Evolutionary conservation across 1,140 invertebrate genomes (phyloP).

Genomic region (Platyscapa corneri): DNA sequence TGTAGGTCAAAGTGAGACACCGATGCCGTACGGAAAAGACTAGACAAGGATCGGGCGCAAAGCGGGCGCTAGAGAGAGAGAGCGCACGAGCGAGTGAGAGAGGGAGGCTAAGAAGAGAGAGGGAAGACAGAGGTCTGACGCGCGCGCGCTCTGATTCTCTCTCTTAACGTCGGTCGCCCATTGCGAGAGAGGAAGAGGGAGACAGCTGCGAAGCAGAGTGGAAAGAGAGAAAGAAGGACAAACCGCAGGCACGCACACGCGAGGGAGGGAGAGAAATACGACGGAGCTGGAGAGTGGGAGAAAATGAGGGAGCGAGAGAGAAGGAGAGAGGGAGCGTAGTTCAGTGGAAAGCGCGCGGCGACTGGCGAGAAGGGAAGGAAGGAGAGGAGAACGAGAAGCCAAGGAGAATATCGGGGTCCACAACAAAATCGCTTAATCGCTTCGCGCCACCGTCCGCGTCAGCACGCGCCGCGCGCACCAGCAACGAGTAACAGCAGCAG

Average conservation of each 20-base stretch:
- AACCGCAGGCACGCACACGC: slow-evolving; percentile 57
- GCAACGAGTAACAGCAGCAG: not conserved
- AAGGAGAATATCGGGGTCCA: slow-evolving; percentile 74
- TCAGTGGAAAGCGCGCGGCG: slow-evolving; percentile 68
- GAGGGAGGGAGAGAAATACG: slow-evolving; percentile 58
- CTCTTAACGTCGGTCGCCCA: slow-evolving; percentile 60
- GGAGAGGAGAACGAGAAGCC: slow-evolving; percentile 58
- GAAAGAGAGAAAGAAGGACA: slow-evolving; percentile 42
- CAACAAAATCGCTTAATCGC: slow-evolving; percentile 77
- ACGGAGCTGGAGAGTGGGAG: slow-evolving; percentile 60
- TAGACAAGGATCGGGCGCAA: not conserved
- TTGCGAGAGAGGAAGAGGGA: slow-evolving; percentile 62
- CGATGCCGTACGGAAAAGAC: not conserved
- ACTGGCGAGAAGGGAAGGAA: slow-evolving; percentile 66
- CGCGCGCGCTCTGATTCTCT: slow-evolving; percentile 46
- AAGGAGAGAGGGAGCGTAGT: slow-evolving; percentile 65
- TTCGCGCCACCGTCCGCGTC: slow-evolving; percentile 72
- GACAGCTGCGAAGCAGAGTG: slow-evolving; percentile 13
- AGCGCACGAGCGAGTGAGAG: slow-evolving; percentile 9
- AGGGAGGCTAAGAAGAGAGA: slow-evolving; percentile 31
- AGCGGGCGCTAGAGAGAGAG: not conserved
- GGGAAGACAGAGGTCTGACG: slow-evolving; percentile 10
- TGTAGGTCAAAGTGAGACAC: slow-evolving; percentile 50
- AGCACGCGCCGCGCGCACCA: slow-evolving; percentile 23
- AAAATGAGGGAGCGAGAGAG: slow-evolving; percentile 49